phyloP scores from a whole-genome alignment of 1,140 invertebrate species.

The Platorchestia sp. region DNA sequence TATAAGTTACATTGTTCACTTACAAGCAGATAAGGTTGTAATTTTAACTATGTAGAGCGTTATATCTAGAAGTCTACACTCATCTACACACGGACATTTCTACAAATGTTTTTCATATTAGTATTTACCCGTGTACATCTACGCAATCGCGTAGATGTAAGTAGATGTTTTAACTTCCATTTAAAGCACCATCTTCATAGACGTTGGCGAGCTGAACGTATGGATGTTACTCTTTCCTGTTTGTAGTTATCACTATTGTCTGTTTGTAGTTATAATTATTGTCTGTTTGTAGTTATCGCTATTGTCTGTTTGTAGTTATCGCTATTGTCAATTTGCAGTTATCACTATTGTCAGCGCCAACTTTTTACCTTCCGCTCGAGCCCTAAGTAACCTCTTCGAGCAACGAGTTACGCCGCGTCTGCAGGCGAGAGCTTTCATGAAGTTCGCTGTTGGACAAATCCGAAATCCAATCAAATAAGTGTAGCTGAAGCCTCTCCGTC shows the following conservation, averaged over 20 bases:
- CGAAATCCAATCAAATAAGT: slow-evolving; percentile 40
- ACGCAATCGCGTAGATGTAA: no score
- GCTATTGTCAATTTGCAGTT: neutral
- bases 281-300: neutral
- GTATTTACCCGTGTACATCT: neutral
- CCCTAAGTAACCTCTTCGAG: slow-evolving; percentile 19
- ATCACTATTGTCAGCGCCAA: neutral
- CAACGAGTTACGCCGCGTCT: neutral
- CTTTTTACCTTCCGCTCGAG: neutral
- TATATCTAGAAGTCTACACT: no score
- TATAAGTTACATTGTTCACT: neutral
- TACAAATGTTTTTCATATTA: neutral
- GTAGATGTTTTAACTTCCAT: no score
- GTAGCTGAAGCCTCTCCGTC: slow-evolving; percentile 37
- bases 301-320: neutral
- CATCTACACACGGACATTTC: no score
- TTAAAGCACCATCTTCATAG: no score
- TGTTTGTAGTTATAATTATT: no score
- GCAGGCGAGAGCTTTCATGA: slow-evolving; percentile 18
- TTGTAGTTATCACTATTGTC: neutral
- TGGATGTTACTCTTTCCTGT: neutral
- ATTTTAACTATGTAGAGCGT: neutral
- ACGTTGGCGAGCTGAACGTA: neutral
- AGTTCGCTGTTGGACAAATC: slow-evolving; percentile 35
- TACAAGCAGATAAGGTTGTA: neutral